phyloP scores from a whole-genome alignment of 2,888 invertebrate species.

The Trichacis sp. region DNA sequence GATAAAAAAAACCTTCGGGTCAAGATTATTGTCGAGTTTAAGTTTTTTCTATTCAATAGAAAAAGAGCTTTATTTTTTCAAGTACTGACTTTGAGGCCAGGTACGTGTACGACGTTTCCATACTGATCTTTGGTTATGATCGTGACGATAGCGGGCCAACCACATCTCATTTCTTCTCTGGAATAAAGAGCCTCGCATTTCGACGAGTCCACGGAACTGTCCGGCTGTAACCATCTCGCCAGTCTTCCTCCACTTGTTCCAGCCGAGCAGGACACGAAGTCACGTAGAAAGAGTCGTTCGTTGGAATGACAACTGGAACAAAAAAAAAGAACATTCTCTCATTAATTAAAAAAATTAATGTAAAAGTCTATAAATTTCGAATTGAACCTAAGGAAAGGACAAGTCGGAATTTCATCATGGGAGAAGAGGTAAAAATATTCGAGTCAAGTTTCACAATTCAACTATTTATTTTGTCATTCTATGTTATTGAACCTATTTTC shows the following conservation, averaged over 20 bases:
- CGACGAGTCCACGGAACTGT: conserved; percentile 88
- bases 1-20: no score
- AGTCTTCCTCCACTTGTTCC: conserved; percentile 91
- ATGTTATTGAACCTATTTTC: no score
- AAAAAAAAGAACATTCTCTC: conserved; percentile 22
- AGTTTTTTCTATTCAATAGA: not conserved
- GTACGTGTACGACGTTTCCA: conserved; percentile 86
- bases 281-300: conserved; percentile 91
- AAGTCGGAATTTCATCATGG: no score
- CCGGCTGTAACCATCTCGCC: conserved; percentile 95
- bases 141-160: conserved; percentile 87
- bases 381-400: not conserved
- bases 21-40: not conserved
- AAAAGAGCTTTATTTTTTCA: not conserved
- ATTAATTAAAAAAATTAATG: not conserved
- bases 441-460: no score
- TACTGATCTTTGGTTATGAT: conserved; percentile 91
- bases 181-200: conserved; percentile 88
- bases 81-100: conserved; percentile 82
- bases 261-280: conserved; percentile 89
- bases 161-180: conserved; percentile 79
- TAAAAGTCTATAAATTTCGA: not conserved
- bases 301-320: conserved; percentile 84
- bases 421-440: no score
- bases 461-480: no score